Evolutionary conservation across 2,888 invertebrate species (phyloP).

Genomic region (Nomada fucata): DNA sequence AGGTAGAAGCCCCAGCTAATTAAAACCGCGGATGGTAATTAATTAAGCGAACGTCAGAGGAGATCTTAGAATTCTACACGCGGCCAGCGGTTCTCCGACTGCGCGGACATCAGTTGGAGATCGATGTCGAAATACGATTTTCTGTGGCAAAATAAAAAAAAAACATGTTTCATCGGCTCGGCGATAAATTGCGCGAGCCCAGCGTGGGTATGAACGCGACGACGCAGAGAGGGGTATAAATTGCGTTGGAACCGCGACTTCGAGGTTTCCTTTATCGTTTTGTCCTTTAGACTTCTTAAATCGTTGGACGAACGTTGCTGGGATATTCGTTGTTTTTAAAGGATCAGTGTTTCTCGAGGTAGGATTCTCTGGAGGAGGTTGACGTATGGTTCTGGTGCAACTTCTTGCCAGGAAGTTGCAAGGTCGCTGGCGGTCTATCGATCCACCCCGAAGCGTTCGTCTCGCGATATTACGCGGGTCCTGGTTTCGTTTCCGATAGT

Average conservation of each 20-base stretch:
- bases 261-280: neutral
- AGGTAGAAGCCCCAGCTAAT: slow-evolving; percentile 80
- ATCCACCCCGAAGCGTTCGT: slow-evolving; percentile 2
- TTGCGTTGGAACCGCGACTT: slow-evolving; percentile 9
- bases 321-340: too few species aligned
- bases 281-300: neutral
- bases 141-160: slow-evolving; percentile 5
- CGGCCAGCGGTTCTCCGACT: slow-evolving; percentile 80
- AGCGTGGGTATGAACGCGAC: neutral
- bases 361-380: neutral
- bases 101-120: slow-evolving; percentile 56
- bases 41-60: slow-evolving; percentile 83
- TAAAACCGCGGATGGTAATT: slow-evolving; percentile 84
- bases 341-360: slow-evolving; percentile 28
- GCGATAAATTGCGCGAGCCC: slow-evolving; percentile 22
- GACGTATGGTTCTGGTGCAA: neutral
- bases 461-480: neutral
- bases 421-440: slow-evolving; percentile 17
- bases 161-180: neutral
- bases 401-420: slow-evolving; percentile 6
- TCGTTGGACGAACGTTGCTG: too few species aligned
- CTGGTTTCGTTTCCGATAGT: neutral
- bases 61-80: slow-evolving; percentile 81
- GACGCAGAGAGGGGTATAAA: slow-evolving; percentile 15
- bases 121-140: slow-evolving; percentile 51